Base-by-base conservation (phyloP, 1,140 invertebrate genomes). In the Brachionus koreanus region DNA sequence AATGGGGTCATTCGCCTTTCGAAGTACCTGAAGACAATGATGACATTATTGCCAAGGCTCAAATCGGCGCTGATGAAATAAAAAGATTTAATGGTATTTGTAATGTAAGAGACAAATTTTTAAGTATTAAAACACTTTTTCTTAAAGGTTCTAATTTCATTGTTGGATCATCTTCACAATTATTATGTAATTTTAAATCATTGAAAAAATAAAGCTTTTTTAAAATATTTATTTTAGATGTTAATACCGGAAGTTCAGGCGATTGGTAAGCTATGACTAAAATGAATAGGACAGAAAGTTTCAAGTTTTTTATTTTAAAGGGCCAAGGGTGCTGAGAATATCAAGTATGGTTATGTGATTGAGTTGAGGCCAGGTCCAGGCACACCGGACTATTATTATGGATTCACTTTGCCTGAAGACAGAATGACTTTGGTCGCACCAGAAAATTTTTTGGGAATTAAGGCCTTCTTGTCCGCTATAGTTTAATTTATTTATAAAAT, bases 321-420 rank as follows among this genome's bases (percentile, higher is more conserved):
- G 85, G 83, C 84, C 5, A 83, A 84, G 61, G 74, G 69, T 4
- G 33, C 33, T 19, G 83, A 81, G 16, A 75, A 79, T 5, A 83
- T 85, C 10, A 83, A 84, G 39, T 85, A 85, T 42, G 42, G 83
- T 2, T 85, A 83, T 46, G 83, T 83, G 6, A 67, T 85, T 39
- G 85, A 85, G 23, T 72, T 85, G 35, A 57, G 61, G 29, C 79
- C 79, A 52, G 43, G 74, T 37, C 74, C 74, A 33, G 74, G 74
- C 19, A 77, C 74, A 12, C 52, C 74, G 29, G 74, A 77, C 37
- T 77, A 77, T 37, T 19, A 29, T 52, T 77, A 33, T 61, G 74
- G 74, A 19, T 77, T 77, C 35, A 77, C 74, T 77, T 23, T 77
- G 37, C 74, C 74, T 4, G 74, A 77, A 23, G 74, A 77, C 35